A percentile compares a stretch with the other conserved stretches of the same genome.
phyloP scores from a whole-genome alignment of 1,140 invertebrate species.

The Bombus difficillimus region DNA sequence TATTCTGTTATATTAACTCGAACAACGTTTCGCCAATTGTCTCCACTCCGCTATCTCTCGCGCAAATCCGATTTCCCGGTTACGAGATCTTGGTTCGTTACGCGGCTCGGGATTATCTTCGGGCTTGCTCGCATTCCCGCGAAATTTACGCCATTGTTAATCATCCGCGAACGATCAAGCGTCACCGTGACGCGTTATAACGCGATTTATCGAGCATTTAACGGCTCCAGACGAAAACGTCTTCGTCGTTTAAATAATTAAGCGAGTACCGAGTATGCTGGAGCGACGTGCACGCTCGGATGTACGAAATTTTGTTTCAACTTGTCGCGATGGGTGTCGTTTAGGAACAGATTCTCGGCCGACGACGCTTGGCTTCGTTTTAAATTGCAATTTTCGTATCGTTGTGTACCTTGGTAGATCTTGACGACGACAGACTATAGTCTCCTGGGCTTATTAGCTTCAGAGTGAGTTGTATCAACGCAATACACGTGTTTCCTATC shows the following conservation, averaged over 20 bases:
- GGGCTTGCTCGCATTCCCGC: neutral
- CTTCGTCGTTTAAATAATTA: constrained; percentile 41
- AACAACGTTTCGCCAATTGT: neutral
- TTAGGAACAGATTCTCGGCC: constrained; percentile 17
- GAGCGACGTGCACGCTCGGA: constrained; percentile 20
- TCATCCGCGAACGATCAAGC: constrained; percentile 10
- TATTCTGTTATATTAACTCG: neutral
- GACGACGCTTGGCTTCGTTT: constrained; percentile 43
- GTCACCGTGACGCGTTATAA: constrained; percentile 10
- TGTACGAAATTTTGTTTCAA: constrained; percentile 44
- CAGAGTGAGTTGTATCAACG: neutral
- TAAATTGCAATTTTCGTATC: constrained; percentile 44
- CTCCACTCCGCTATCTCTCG: neutral
- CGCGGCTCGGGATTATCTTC: neutral
- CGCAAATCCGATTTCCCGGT: neutral
- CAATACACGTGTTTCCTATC: too few relatives aligned
- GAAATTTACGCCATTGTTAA: constrained; percentile 23
- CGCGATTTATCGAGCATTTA: constrained; percentile 12
- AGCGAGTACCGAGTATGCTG: constrained; percentile 6
- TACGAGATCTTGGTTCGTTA: neutral
- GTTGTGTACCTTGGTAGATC: neutral
- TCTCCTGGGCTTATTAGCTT: neutral
- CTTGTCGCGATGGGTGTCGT: constrained; percentile 34
- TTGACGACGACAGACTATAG: neutral
- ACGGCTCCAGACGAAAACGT: constrained; percentile 8